Conservation (phyloP, 2,797 vertebrate species). For the Lutjanus argentimaculatus region DNA sequence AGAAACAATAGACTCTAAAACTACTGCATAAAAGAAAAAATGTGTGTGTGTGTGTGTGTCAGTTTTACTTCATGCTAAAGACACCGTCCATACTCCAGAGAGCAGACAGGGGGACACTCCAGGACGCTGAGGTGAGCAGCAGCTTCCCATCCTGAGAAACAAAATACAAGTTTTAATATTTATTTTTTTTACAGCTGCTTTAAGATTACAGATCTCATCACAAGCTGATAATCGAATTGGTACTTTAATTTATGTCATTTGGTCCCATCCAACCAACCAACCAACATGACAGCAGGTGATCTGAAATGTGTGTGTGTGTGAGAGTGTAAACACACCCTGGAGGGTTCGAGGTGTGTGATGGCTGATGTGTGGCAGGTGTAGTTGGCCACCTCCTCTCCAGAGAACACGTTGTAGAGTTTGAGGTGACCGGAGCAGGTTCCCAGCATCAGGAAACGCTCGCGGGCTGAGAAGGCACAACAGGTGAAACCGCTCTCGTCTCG, state of each 20-base stretch:
- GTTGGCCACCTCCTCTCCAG: constrained; percentile 93
- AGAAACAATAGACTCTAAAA: accelerated
- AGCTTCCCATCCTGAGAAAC: constrained; percentile 91
- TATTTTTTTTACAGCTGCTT: too few species aligned
- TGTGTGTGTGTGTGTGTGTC: background rate
- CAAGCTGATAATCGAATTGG: too few species aligned
- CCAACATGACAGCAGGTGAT: background rate
- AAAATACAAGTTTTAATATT: background rate
- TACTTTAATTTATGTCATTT: too few species aligned
- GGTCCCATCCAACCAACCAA: too few species aligned
- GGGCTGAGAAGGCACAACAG: constrained; percentile 95
- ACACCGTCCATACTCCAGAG: constrained; percentile 96
- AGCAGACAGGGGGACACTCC: constrained; percentile 94
- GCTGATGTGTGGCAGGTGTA: constrained; percentile 95
- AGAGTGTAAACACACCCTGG: constrained; percentile 84
- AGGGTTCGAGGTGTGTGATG: constrained; percentile 95
- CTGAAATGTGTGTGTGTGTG: constrained; percentile 83
- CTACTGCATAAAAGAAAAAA: background rate
- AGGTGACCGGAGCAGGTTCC: constrained; percentile 95
- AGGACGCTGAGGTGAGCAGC: constrained; percentile 94
- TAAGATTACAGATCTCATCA: too few species aligned
- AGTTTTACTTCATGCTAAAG: constrained; percentile 94
- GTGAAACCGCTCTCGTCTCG: constrained; percentile 94
- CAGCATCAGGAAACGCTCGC: constrained; percentile 95
- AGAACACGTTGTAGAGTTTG: constrained; percentile 95